phyloP scores from a whole-genome alignment of 2,113 vertebrate genomes.

The Beaufortia kweichowensis region DNA sequence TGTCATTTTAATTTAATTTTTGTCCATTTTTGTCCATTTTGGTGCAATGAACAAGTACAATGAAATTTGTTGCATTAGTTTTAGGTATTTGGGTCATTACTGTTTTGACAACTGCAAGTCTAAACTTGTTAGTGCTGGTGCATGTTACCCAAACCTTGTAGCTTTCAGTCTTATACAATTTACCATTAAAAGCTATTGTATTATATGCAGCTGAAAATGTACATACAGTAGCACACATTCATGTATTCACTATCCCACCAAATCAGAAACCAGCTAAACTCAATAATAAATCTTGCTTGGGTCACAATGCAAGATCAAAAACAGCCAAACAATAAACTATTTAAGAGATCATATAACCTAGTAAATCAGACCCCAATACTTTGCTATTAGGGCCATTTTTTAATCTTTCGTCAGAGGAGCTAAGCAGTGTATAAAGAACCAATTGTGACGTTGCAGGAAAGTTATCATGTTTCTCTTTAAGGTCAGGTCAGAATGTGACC shows the following conservation, averaged over 20 bases:
- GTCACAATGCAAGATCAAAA: not conserved
- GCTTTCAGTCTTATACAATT: not conserved
- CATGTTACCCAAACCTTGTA: not conserved
- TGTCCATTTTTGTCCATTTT: too few relatives aligned
- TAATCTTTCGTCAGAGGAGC: not conserved
- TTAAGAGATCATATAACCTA: not conserved
- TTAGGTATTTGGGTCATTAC: too few relatives aligned
- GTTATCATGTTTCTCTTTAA: not conserved
- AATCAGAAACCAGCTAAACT: not conserved
- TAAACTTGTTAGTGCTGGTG: not conserved
- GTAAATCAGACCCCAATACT: not conserved
- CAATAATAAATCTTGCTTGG: not conserved
- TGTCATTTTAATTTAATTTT: not conserved
- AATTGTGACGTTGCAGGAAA: not conserved
- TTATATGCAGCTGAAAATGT: too few relatives aligned
- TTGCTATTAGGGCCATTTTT: not conserved
- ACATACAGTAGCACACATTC: too few relatives aligned
- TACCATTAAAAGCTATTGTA: too few relatives aligned
- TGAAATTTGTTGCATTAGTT: too few relatives aligned
- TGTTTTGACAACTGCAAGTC: not conserved
- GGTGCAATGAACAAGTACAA: too few relatives aligned
- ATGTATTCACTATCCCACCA: too few relatives aligned
- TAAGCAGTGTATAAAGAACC: not conserved
- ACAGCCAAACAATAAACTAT: not conserved
- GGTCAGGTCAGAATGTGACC: conserved; percentile 22